Conservation (phyloP, 2,113 vertebrate genomes). For the Callionymus lyra region DNA sequence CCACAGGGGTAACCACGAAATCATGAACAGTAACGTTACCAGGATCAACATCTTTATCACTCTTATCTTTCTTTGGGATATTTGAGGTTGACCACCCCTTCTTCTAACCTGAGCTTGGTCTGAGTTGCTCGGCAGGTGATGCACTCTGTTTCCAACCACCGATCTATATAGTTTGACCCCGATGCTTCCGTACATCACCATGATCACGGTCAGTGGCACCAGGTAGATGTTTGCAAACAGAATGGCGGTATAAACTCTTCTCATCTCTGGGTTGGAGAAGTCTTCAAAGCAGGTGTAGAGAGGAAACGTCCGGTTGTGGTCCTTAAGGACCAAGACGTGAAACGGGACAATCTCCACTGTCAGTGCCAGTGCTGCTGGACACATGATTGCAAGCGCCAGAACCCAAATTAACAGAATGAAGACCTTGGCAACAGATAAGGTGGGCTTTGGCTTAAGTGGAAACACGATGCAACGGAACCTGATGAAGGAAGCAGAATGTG, state of each 20-base stretch:
- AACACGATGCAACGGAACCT: constrained; percentile 73
- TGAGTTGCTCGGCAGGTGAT: constrained; percentile 9
- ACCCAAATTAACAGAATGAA: constrained; percentile 68
- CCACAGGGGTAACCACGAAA: constrained; percentile 77
- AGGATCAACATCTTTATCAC: constrained; percentile 75
- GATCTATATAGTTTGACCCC: constrained; percentile 66
- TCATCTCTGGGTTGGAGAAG: constrained; percentile 66
- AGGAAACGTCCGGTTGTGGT: constrained; percentile 57
- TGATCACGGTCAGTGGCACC: constrained; percentile 63
- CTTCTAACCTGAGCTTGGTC: constrained; percentile 24
- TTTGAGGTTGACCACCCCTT: constrained; percentile 18
- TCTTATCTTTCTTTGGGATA: constrained; percentile 66
- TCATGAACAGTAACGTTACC: constrained; percentile 69
- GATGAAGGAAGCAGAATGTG: neutral
- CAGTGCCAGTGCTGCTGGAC: constrained; percentile 63
- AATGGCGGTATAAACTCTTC: constrained; percentile 68
- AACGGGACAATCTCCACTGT: constrained; percentile 59
- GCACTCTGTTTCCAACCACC: constrained; percentile 40
- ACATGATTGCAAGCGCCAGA: constrained; percentile 66
- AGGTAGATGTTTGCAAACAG: constrained; percentile 71
- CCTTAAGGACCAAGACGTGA: constrained; percentile 60
- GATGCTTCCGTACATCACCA: constrained; percentile 67
- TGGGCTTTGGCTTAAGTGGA: constrained; percentile 67
- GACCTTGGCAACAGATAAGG: constrained; percentile 58
- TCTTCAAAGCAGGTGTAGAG: constrained; percentile 71